Evolutionary conservation across 2,113 vertebrate genomes (phyloP).

Genomic region (Pelvicachromis taeniatus): DNA sequence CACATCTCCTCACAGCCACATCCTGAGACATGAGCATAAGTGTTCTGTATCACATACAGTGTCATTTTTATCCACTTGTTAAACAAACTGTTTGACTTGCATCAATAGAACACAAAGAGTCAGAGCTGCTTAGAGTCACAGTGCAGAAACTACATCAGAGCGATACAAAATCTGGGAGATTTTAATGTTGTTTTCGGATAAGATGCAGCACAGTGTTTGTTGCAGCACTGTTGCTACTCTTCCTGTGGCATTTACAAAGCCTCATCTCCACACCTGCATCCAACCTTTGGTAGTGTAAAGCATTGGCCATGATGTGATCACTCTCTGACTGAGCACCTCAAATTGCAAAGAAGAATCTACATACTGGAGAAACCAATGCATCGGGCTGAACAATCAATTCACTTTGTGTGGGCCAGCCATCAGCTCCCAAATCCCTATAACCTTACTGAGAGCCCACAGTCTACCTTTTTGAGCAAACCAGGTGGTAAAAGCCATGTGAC

Average conservation of each 20-base stretch:
- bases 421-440: neutral
- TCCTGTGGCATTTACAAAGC: neutral
- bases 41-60: neutral
- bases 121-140: neutral
- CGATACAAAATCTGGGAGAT: neutral
- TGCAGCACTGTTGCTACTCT: neutral
- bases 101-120: neutral
- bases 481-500: neutral
- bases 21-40: neutral
- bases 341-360: neutral
- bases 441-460: neutral
- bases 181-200: neutral
- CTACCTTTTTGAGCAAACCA: neutral
- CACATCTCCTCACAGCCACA: neutral
- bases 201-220: neutral
- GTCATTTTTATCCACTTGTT: neutral
- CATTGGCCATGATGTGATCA: neutral
- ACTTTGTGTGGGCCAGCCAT: neutral
- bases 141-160: neutral
- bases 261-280: neutral
- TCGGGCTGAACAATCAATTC: constrained; percentile 19
- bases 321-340: neutral
- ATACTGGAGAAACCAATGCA: neutral
- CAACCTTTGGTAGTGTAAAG: neutral
- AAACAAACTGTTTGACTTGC: neutral